Conservation (phyloP, 2,888 invertebrate genomes). For the Parnassius smintheus region DNA sequence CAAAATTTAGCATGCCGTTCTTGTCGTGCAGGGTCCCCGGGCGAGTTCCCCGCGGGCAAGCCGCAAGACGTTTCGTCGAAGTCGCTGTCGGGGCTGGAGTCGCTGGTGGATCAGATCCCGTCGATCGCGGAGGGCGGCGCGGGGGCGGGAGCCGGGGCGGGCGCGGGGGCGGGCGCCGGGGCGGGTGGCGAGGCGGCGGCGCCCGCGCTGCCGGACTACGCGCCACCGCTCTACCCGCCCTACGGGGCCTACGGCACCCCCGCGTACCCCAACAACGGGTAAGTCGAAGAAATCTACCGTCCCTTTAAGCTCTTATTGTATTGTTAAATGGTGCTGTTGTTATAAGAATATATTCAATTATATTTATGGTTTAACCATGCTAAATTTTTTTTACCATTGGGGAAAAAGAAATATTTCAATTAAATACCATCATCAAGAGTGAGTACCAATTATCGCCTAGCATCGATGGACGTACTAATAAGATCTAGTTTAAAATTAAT, state of each 20-base stretch:
- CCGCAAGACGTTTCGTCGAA: constrained; percentile 91
- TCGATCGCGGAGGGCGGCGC: constrained; percentile 88
- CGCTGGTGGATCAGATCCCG: constrained; percentile 94
- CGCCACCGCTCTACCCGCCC: constrained; percentile 57
- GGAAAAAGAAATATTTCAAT: too few species aligned
- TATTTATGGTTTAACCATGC: too few species aligned
- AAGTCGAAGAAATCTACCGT: constrained; percentile 23
- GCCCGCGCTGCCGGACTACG: constrained; percentile 52
- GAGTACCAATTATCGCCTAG: too few species aligned
- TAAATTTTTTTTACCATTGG: too few species aligned
- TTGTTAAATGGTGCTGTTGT: too few species aligned
- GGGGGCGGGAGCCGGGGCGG: constrained; percentile 35
- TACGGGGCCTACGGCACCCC: constrained; percentile 61
- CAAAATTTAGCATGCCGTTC: too few species aligned
- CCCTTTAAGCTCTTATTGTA: not conserved
- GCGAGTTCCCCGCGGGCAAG: constrained; percentile 65
- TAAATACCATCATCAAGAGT: too few species aligned
- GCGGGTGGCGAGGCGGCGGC: constrained; percentile 72
- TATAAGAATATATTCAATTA: too few species aligned
- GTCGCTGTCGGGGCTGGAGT: constrained; percentile 92
- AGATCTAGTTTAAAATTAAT: too few species aligned
- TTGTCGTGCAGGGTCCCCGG: constrained; percentile 52
- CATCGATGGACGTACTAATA: too few species aligned
- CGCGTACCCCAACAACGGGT: constrained; percentile 65
- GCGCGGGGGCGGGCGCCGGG: constrained; percentile 63